A percentile compares a stretch with the other conserved stretches of the same genome.
Evolutionary conservation across 2,113 vertebrate genomes (phyloP).

Genomic region (Columba livia): DNA sequence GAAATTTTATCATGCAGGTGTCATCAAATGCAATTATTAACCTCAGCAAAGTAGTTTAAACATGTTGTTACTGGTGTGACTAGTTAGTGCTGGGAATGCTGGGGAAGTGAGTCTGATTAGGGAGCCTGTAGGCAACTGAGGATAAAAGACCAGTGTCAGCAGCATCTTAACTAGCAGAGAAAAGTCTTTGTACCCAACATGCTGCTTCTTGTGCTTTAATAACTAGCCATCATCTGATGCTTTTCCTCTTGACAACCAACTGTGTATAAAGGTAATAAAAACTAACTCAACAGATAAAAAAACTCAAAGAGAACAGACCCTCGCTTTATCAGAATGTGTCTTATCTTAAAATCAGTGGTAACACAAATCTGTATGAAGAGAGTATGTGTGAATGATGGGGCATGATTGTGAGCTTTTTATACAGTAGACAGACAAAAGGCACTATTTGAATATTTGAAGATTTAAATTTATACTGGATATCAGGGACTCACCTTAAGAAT

Average conservation of each 20-base stretch:
- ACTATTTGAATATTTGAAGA: neutral
- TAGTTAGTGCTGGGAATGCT: neutral
- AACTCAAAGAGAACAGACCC: neutral
- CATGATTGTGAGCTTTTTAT: neutral
- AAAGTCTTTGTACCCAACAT: neutral
- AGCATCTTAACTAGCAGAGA: neutral
- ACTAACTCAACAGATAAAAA: neutral
- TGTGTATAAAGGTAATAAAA: slow-evolving; percentile 1
- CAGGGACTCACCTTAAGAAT: neutral
- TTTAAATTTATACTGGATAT: neutral
- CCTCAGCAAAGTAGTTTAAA: neutral
- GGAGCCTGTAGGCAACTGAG: slow-evolving; percentile 10
- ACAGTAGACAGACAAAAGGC: neutral
- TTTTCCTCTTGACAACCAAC: neutral
- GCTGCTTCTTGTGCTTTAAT: slow-evolving; percentile 43
- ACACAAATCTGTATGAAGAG: neutral
- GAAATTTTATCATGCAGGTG: neutral
- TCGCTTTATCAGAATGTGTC: neutral
- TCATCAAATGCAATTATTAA: slow-evolving; percentile 30
- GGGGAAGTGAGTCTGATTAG: neutral
- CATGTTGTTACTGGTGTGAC: slow-evolving; percentile 33
- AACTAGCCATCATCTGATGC: neutral
- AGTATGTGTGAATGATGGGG: neutral
- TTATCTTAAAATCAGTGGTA: neutral
- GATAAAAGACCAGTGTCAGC: slow-evolving; percentile 28